Evolutionary conservation across 2,797 vertebrate genomes (phyloP).

Genomic region (Pseudomugil gertrudae): DNA sequence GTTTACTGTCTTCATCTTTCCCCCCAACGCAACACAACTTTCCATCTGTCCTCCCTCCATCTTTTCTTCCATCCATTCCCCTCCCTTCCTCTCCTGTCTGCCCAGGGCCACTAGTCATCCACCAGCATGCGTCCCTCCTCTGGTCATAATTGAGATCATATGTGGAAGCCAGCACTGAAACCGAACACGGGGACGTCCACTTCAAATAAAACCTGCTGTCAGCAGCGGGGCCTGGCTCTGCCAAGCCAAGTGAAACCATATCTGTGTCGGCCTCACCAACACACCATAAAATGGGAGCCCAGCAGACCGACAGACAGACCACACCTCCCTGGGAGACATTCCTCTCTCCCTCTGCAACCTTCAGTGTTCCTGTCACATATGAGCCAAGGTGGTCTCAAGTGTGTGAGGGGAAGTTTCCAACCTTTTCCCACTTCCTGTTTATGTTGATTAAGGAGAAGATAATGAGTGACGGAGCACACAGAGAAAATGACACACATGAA

Average conservation of each 20-base stretch:
- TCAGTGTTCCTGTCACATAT: slow-evolving; percentile 39
- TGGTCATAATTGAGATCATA: slow-evolving; percentile 85
- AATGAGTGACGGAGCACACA: background rate
- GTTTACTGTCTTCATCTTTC: slow-evolving; percentile 25
- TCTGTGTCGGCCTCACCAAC: slow-evolving; percentile 74
- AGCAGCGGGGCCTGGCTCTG: slow-evolving; percentile 72
- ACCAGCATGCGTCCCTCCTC: slow-evolving; percentile 73
- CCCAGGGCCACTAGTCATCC: slow-evolving; percentile 75
- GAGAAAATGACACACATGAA: slow-evolving; percentile 1
- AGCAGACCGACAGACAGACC: slow-evolving; percentile 48
- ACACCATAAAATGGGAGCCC: slow-evolving; percentile 73
- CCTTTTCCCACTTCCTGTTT: slow-evolving; percentile 25
- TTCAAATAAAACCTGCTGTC: slow-evolving; percentile 84
- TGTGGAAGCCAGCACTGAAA: slow-evolving; percentile 82
- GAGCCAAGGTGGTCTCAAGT: slow-evolving; percentile 34
- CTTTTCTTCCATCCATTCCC: slow-evolving; percentile 25
- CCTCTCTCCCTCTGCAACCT: slow-evolving; percentile 48
- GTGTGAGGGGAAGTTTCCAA: slow-evolving; percentile 29
- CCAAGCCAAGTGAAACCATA: slow-evolving; percentile 78
- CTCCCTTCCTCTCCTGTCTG: slow-evolving; percentile 43
- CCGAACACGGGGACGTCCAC: slow-evolving; percentile 80
- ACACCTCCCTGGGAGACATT: slow-evolving; percentile 66
- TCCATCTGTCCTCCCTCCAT: slow-evolving; percentile 62
- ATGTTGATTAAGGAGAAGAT: slow-evolving; percentile 37
- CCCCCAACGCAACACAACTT: slow-evolving; percentile 33